These are phyloP conservation scores for Strix uralensis DNA, from an alignment of 2,113 vertebrate genomes.

Conservation along the genomic window DNA sequence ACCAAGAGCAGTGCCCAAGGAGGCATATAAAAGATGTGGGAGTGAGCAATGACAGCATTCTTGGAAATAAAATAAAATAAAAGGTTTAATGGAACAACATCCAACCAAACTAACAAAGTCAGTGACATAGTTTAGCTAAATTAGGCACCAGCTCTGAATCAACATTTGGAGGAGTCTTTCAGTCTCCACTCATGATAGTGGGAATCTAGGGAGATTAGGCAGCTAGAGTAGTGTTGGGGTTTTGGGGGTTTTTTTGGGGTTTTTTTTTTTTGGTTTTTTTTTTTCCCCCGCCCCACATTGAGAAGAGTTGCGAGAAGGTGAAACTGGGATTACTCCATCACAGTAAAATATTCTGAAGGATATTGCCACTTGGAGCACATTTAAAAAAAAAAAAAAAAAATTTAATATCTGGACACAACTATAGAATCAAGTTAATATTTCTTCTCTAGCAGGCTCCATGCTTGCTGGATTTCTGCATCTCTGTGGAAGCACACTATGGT, in stretches of 20 bases:
- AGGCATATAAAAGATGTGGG: background rate
- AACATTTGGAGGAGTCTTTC: background rate
- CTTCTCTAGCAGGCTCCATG: background rate
- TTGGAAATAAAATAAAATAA: background rate
- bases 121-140: background rate
- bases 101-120: background rate
- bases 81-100: background rate
- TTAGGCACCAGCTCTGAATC: background rate
- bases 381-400: too few relatives aligned
- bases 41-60: background rate
- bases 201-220: background rate
- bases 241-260: too few relatives aligned
- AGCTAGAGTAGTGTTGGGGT: background rate
- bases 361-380: background rate
- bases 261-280: too few relatives aligned
- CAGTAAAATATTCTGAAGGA: background rate
- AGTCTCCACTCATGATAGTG: background rate
- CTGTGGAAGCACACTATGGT: background rate
- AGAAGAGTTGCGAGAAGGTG: background rate
- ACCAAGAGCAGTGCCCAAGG: background rate
- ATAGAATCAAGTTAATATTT: background rate
- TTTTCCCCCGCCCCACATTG: fast-evolving
- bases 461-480: background rate
- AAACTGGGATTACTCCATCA: background rate
- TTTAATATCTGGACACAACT: background rate